phyloP scores from a whole-genome alignment of 2,113 vertebrate species.

The Sinocyclocheilus anophthalmus region DNA sequence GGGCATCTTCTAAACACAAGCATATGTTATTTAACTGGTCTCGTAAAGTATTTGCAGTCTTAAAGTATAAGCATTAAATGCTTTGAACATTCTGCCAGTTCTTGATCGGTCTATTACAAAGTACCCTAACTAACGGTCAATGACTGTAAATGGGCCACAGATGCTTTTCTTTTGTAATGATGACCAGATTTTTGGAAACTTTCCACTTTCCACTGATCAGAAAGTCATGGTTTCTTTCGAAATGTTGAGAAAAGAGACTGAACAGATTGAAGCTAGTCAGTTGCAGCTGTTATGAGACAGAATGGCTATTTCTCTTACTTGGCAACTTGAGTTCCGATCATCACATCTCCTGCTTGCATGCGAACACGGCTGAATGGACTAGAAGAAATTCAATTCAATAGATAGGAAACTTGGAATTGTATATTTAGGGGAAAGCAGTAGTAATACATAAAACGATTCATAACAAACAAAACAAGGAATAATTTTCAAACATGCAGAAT shows the following conservation, averaged over 20 bases:
- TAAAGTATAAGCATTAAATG: neutral
- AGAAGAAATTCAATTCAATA: neutral
- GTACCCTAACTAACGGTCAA: neutral
- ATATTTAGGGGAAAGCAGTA: neutral
- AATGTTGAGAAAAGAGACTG: neutral
- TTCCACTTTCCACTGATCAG: neutral
- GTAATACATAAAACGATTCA: neutral
- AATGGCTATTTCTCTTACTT: conserved; percentile 39
- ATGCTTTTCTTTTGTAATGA: neutral
- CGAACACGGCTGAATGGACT: conserved; percentile 45
- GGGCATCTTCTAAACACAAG: neutral
- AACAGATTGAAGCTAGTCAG: neutral
- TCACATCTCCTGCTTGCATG: conserved; percentile 54
- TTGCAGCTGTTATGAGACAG: neutral
- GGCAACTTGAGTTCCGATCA: conserved; percentile 57
- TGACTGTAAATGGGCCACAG: neutral
- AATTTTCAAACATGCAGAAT: neutral
- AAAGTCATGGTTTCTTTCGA: neutral
- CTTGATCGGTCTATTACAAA: neutral
- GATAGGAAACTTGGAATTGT: neutral
- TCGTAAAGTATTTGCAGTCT: neutral
- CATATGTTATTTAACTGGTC: neutral
- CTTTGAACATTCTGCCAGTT: neutral
- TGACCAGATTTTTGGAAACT: neutral
- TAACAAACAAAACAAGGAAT: neutral